phyloP scores from a whole-genome alignment of 2,888 invertebrate genomes.

The Leptinotarsa peninsularis region DNA sequence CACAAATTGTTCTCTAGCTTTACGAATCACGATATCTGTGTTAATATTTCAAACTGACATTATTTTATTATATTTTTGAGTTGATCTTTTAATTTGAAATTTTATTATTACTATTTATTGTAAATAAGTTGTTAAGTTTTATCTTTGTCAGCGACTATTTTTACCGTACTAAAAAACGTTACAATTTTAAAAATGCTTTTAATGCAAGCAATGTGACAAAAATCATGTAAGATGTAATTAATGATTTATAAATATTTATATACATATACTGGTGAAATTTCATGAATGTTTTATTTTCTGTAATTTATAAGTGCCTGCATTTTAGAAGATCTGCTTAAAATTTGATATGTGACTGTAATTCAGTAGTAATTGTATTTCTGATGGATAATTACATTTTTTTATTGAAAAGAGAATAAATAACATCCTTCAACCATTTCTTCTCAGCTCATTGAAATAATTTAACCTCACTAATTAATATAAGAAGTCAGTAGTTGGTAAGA shows the following conservation, averaged over 20 bases:
- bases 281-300: constrained; percentile 7
- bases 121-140: constrained; percentile 28
- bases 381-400: constrained; percentile 4
- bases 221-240: not conserved
- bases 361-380: not conserved
- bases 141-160: constrained; percentile 7
- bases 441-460: not conserved
- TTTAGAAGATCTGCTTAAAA: constrained; percentile 16
- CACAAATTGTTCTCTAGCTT: constrained; percentile 41
- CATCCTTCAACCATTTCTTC: not conserved
- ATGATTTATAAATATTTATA: constrained; percentile 11
- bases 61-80: constrained; percentile 22
- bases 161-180: constrained; percentile 17
- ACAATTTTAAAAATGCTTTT: not conserved
- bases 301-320: constrained; percentile 12
- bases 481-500: too few relatives aligned
- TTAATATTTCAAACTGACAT: constrained; percentile 32
- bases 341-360: not conserved
- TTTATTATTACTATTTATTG: constrained; percentile 22
- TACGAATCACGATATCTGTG: constrained; percentile 44
- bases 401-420: constrained; percentile 3
- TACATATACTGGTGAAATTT: constrained; percentile 9
- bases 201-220: constrained; percentile 12
- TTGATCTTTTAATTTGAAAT: constrained; percentile 12
- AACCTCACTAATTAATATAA: not conserved